Percentiles rank a stretch among this genome's conserved stretches.
phyloP scores from a whole-genome alignment of 2,797 vertebrate species.

The Sphenodon punctatus region DNA sequence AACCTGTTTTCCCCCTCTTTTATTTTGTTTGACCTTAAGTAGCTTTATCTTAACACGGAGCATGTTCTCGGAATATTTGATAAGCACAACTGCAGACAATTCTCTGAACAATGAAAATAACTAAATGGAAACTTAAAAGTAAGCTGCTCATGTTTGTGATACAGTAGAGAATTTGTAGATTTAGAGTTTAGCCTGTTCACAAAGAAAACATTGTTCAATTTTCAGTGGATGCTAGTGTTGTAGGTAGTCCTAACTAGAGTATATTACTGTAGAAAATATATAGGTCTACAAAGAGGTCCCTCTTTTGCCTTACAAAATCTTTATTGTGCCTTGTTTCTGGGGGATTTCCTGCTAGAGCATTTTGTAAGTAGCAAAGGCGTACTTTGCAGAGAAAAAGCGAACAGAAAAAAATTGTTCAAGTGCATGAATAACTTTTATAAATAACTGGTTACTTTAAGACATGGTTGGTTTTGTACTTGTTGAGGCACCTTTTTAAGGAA shows the following conservation, averaged over 20 bases:
- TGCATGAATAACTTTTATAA: not conserved
- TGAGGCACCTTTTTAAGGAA: no score
- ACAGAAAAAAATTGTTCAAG: not conserved
- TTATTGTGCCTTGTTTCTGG: not conserved
- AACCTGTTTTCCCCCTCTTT: not conserved
- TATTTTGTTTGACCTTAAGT: not conserved
- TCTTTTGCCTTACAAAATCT: not conserved
- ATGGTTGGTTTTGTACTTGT: rapidly evolving
- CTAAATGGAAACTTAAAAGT: not conserved
- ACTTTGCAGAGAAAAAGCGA: not conserved
- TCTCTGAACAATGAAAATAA: not conserved
- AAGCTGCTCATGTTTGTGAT: not conserved
- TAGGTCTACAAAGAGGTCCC: not conserved
- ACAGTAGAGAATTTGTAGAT: not conserved
- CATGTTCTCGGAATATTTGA: not conserved
- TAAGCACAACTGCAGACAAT: not conserved
- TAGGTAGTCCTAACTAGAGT: not conserved
- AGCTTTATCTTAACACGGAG: not conserved
- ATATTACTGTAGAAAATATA: not conserved
- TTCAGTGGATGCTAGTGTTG: not conserved
- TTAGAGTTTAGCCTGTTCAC: not conserved
- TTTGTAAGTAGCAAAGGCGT: not conserved
- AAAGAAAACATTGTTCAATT: not conserved
- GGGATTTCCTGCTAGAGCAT: not conserved
- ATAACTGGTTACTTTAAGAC: not conserved